Evolutionary conservation across 1,140 invertebrate species (phyloP).

Genomic region (Lordiphosa clarofinis): DNA sequence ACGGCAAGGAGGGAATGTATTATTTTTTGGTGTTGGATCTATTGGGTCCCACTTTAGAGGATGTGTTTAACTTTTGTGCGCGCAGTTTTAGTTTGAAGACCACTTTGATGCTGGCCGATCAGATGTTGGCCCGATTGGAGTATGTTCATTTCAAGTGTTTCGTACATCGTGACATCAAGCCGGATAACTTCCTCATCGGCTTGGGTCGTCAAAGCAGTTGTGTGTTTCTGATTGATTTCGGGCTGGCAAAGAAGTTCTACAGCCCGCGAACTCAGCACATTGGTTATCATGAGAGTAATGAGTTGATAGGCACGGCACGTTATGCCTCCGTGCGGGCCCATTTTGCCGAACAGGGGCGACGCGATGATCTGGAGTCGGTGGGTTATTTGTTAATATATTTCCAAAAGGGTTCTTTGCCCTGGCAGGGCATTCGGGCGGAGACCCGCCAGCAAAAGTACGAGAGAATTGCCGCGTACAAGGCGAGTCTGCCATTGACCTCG

Average conservation of each 20-base stretch:
- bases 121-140: constrained; percentile 91
- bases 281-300: constrained; percentile 93
- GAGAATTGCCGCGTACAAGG: constrained; percentile 96
- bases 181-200: constrained; percentile 98
- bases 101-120: constrained; percentile 95
- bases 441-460: constrained; percentile 96
- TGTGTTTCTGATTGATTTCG: constrained; percentile 96
- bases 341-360: constrained; percentile 90
- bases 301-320: constrained; percentile 94
- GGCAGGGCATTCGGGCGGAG: constrained; percentile 93
- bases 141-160: constrained; percentile 95
- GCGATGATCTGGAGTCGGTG: constrained; percentile 95
- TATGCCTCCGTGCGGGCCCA: constrained; percentile 97
- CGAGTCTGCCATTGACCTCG: constrained; percentile 91
- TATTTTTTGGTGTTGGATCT: constrained; percentile 96
- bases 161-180: constrained; percentile 95
- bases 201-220: constrained; percentile 94
- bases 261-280: constrained; percentile 91
- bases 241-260: constrained; percentile 94
- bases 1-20: constrained; percentile 90
- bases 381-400: constrained; percentile 97
- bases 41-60: constrained; percentile 93
- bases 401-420: constrained; percentile 90
- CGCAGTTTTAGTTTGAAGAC: constrained; percentile 96
- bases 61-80: constrained; percentile 95